Percentiles rank a stretch among this genome's conserved stretches.
Evolutionary conservation across 2,113 vertebrate species (phyloP).

Genomic region (Platanista minor): DNA sequence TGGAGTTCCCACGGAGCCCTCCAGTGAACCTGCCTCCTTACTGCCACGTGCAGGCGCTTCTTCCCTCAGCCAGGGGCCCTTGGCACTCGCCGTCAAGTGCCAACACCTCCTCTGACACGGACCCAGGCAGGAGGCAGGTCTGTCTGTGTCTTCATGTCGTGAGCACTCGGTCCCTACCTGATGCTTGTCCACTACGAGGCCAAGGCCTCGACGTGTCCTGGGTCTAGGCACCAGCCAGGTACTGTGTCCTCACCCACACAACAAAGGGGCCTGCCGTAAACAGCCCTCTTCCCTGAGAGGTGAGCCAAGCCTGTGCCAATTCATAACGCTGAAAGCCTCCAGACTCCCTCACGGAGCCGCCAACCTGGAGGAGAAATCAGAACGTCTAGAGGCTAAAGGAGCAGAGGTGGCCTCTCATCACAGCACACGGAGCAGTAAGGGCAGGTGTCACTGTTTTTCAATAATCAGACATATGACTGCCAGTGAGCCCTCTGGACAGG

Average conservation of each 20-base stretch:
- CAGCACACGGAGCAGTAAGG: neutral
- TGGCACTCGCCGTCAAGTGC: neutral
- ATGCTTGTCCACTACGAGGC: neutral
- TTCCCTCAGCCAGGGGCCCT: neutral
- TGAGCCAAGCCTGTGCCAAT: neutral
- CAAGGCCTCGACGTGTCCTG: neutral
- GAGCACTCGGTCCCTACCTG: neutral
- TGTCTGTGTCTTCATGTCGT: neutral
- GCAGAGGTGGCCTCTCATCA: neutral
- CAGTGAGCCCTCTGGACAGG: neutral
- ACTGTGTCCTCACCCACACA: neutral
- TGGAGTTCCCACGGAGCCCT: neutral
- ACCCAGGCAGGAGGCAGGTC: neutral
- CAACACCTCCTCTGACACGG: neutral
- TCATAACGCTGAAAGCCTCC: neutral
- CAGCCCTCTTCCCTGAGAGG: neutral
- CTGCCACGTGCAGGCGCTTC: neutral
- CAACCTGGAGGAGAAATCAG: neutral
- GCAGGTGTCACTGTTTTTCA: neutral
- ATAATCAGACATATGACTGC: neutral
- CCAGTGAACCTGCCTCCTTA: neutral
- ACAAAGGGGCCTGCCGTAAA: no score
- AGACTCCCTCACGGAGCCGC: neutral
- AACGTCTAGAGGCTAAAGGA: neutral
- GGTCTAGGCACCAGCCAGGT: neutral